phyloP scores from a whole-genome alignment of 2,113 vertebrate species.

The Psilopogon haemacephalus region DNA sequence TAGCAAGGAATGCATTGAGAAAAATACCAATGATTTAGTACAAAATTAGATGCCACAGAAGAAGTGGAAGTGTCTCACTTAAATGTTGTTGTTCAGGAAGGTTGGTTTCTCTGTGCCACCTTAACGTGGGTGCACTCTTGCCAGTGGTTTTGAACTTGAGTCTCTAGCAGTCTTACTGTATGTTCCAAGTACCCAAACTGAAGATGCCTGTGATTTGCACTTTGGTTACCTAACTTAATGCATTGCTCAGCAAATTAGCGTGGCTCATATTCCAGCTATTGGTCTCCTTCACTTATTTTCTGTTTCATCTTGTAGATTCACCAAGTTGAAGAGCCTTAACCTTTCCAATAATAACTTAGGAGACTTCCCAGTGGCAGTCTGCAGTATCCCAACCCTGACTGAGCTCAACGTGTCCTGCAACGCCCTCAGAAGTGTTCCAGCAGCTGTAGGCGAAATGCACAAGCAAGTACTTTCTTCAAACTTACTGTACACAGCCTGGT shows the following conservation, averaged over 20 bases:
- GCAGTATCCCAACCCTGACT: slow-evolving; percentile 86
- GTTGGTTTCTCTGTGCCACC: background rate
- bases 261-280: background rate
- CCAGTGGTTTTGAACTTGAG: background rate
- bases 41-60: background rate
- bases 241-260: background rate
- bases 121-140: background rate
- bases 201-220: background rate
- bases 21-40: background rate
- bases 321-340: slow-evolving; percentile 95
- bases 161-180: background rate
- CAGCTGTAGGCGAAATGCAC: slow-evolving; percentile 85
- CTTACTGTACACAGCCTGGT: background rate
- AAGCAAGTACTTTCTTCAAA: slow-evolving; percentile 80
- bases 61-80: background rate
- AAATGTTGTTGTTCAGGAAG: background rate
- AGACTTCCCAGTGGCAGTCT: slow-evolving; percentile 89
- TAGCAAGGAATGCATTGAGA: background rate
- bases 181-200: background rate
- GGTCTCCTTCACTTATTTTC: background rate
- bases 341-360: slow-evolving; percentile 94
- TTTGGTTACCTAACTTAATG: background rate
- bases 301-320: slow-evolving; percentile 80
- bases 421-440: slow-evolving; percentile 82
- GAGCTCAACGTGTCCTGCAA: slow-evolving; percentile 98